Base-by-base conservation (phyloP, 2,888 invertebrate genomes). In the Ectemnius cavifrons region DNA sequence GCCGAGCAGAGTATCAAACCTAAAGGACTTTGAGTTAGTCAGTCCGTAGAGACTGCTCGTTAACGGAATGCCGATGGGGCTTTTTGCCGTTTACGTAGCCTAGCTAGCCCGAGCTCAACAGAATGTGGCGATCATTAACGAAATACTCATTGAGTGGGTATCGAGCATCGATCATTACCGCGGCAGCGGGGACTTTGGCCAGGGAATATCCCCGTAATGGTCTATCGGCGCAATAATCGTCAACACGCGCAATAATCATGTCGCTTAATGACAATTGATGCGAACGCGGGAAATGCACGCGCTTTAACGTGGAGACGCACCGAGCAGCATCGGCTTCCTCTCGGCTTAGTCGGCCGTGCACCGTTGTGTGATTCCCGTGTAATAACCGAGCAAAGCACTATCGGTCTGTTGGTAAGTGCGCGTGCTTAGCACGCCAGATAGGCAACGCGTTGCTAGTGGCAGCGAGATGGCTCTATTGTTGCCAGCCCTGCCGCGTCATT, bases 231-330 rank as follows among this genome's bases (percentile, higher is more conserved):
- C 84, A 88, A 87, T 88, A 87, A 88, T 88, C 87, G 84, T 86
- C 86, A 83, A 79, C 83, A 82, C 72, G 82, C 77, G 80, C 87
- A 88, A 90, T 90, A 89, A 89, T 89, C 88, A 87, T 88, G 87
- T 79, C 84, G 86, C 85, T 87, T 90, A 89, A 90, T 90, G 89
- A 89, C 89, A 88, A 90, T 89, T 88, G 89, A 89, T 88, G 89
- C 85, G 84, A 11, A 76, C 79, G 71, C 82, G 84, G 89, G 86
- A 88, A 89, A 87, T 86, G 85, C 83, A 73, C 80, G 81, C 84
- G 87, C 85, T 85, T 79, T 78, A 74, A 70, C 79, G 62, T 76
- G 67, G 37, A 27, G 8, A 45, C 37, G 64, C 67, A 63, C 62
- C 4, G 52, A 16, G 14, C 8, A 14, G 52, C 3, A 16, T 52